Conservation (phyloP, 2,113 vertebrate genomes). For the Chlamydotis undulata region DNA sequence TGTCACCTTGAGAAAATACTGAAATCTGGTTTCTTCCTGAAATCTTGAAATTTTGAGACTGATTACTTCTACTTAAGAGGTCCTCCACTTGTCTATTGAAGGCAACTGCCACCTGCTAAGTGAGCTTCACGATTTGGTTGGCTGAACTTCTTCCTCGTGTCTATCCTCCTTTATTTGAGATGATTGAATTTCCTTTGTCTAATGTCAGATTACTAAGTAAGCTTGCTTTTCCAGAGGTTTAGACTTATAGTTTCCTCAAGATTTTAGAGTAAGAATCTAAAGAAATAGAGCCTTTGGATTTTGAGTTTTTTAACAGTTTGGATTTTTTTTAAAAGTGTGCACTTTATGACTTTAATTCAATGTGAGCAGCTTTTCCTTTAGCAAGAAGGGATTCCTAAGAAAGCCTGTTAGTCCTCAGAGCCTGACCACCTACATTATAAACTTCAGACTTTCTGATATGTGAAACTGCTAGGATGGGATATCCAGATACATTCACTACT, state of each 20-base stretch:
- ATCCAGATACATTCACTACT: background rate
- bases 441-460: background rate
- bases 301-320: background rate
- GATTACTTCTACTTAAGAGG: background rate
- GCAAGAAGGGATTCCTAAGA: background rate
- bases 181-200: background rate
- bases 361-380: background rate
- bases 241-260: background rate
- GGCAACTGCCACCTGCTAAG: background rate
- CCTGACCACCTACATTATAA: background rate
- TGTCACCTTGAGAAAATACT: background rate
- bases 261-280: background rate
- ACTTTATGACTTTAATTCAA: background rate
- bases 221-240: background rate
- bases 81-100: background rate
- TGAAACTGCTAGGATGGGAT: background rate
- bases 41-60: background rate
- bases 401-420: background rate
- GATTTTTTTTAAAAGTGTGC: background rate
- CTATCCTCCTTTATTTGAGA: background rate
- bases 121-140: background rate
- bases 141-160: background rate
- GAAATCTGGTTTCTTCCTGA: background rate
- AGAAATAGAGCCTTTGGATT: background rate
- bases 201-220: background rate